Base-by-base conservation (phyloP, 2,797 vertebrate genomes). In the Sebastiscus albofasciatus region DNA sequence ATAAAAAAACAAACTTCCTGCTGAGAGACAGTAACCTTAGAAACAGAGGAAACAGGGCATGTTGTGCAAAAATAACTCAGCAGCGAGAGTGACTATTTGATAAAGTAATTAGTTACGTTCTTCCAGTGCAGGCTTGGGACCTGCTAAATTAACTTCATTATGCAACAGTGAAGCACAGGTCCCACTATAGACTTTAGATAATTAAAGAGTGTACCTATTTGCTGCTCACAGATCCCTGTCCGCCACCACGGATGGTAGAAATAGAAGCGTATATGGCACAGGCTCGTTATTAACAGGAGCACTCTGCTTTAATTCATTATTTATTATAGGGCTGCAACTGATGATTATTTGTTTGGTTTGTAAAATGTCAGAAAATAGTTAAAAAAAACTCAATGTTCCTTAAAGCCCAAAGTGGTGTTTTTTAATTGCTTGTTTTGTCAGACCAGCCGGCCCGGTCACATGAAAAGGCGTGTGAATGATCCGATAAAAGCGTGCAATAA, bases 121-220 rank as follows among this genome's bases (percentile, higher is more conserved):
- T 75, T 69, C 42, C 33, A 65, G 46, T 65, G 56, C 13, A 76
- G 67, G 42, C 52, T 42, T 62, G 72, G 75, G 80, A 87, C 61
- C 76, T 81, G 67, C 62, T 64, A 80, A 65, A 89, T 89, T 61
- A 87, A 82, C 80, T 76, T 82, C 78, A 75, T 86, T 74, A 75
- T 72, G 58, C 80, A 29, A 52, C 31, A 61, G 20, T 26, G 81
- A 86, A 79, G 58, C 77, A n/a, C 66, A 67, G 39, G 77, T 88
- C 83, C 85, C 82, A 84, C 70, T 75, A 26, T 54, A 78, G 82
- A 85, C 80, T 71, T 83, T 11, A 80, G 86, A 92, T 88, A 74
- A 92, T 93, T 90, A 84, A 88, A 72, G 58, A 85, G 75, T 4
- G 61, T 46, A 85, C 46, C 70, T 82, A 86, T 88, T 87, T 83